These are phyloP conservation scores for Crotalus viridis DNA, from an alignment of 2,113 vertebrate species.

Conservation along the genomic window DNA sequence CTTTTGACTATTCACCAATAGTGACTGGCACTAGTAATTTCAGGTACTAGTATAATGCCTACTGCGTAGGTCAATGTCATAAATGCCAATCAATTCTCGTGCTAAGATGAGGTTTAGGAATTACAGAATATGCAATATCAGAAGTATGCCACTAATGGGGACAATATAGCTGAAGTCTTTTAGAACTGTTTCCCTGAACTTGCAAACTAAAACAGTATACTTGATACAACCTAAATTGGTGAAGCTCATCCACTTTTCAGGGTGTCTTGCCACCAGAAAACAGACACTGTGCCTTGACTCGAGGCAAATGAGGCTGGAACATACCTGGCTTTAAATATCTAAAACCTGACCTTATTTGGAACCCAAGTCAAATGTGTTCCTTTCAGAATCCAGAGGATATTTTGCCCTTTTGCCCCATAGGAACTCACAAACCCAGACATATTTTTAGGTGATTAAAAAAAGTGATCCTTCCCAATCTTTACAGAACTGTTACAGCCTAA, in stretches of 20 bases:
- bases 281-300: background rate
- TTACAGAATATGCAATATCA: constrained; percentile 3
- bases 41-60: no score
- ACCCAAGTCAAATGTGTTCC: background rate
- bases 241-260: background rate
- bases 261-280: background rate
- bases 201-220: constrained; percentile 1
- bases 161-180: constrained; percentile 1
- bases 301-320: background rate
- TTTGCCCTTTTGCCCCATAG: background rate
- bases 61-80: background rate
- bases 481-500: background rate
- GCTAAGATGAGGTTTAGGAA: background rate
- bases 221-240: background rate
- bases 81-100: constrained; percentile 20
- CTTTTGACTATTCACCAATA: background rate
- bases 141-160: background rate
- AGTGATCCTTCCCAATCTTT: background rate
- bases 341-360: background rate
- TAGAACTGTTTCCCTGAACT: background rate
- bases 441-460: background rate
- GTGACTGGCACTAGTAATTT: background rate
- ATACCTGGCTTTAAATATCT: background rate
- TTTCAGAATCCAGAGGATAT: background rate
- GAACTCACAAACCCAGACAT: background rate